phyloP scores from a whole-genome alignment of 2,113 vertebrate genomes.

The Tenebrosternarchus preto region DNA sequence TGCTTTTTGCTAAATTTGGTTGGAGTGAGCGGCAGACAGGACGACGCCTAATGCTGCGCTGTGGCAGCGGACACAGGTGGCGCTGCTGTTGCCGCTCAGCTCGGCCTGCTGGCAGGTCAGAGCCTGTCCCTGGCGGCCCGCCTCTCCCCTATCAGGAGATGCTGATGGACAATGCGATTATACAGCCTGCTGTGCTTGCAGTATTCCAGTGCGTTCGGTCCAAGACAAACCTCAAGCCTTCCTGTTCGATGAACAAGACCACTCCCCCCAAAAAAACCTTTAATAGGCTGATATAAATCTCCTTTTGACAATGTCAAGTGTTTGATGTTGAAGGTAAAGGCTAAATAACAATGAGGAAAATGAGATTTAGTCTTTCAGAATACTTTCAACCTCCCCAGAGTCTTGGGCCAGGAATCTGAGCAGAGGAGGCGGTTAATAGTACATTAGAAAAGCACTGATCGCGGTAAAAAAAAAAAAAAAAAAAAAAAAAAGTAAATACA shows the following conservation, averaged over 20 bases:
- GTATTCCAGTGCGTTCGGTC: slow-evolving; percentile 4
- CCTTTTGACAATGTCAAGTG: not conserved
- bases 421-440: not conserved
- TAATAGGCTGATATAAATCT: not conserved
- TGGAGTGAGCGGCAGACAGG: slow-evolving; percentile 39
- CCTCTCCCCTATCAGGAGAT: slow-evolving; percentile 22
- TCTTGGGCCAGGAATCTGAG: not conserved
- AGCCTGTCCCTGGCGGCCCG: slow-evolving; percentile 9
- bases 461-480: too few relatives aligned
- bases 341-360: not conserved
- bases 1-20: slow-evolving; percentile 18
- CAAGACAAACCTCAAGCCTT: not conserved
- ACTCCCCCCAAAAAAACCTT: not conserved
- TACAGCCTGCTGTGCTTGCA: not conserved
- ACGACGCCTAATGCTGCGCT: slow-evolving; percentile 38
- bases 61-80: slow-evolving; percentile 48
- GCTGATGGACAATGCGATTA: not conserved
- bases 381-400: not conserved
- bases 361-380: not conserved
- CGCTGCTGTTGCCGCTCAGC: slow-evolving; percentile 8
- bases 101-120: slow-evolving; percentile 22
- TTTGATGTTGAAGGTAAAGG: too few relatives aligned
- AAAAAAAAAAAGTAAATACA: too few relatives aligned
- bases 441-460: not conserved
- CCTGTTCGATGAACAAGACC: not conserved